Conservation (phyloP, 2,797 vertebrate genomes). For the Austrolebias charrua region DNA sequence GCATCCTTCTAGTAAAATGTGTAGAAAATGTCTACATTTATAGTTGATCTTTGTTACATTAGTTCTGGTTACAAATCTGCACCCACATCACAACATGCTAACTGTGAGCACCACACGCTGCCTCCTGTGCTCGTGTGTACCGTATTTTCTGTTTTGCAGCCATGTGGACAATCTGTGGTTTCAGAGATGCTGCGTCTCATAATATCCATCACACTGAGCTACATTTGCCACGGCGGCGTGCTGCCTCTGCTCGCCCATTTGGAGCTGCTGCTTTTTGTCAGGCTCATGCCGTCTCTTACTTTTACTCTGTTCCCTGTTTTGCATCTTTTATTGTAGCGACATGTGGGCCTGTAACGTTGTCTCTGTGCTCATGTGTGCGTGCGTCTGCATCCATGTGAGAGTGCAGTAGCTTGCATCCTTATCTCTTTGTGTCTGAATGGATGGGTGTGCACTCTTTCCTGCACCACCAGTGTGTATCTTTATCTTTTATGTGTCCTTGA, state of each 20-base stretch:
- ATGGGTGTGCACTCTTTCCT: slow-evolving; percentile 26
- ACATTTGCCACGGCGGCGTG: slow-evolving; percentile 13
- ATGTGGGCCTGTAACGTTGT: slow-evolving; percentile 29
- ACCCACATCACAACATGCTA: background rate
- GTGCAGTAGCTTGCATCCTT: slow-evolving; percentile 27
- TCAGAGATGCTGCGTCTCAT: slow-evolving; percentile 20
- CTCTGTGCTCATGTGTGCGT: slow-evolving; percentile 50
- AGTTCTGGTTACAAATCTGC: background rate
- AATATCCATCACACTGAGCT: slow-evolving; percentile 42
- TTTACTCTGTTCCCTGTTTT: slow-evolving; percentile 13
- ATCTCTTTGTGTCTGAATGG: slow-evolving; percentile 44
- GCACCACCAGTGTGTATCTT: slow-evolving; percentile 8
- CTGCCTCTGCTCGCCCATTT: slow-evolving; percentile 28
- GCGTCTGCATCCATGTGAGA: slow-evolving; percentile 45
- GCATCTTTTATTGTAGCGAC: slow-evolving; percentile 38
- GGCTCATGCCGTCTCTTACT: slow-evolving; percentile 41
- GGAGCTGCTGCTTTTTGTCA: slow-evolving; percentile 45
- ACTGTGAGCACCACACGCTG: slow-evolving; percentile 1
- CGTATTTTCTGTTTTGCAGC: slow-evolving; percentile 22
- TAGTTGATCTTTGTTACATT: background rate
- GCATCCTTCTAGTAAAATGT: background rate
- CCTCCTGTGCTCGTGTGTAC: slow-evolving; percentile 15
- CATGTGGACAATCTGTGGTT: slow-evolving; percentile 36
- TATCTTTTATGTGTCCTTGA: slow-evolving; percentile 14
- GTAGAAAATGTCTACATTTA: background rate